phyloP scores from a whole-genome alignment of 92 coral and sea anemone species.

The Porites divaricata region DNA sequence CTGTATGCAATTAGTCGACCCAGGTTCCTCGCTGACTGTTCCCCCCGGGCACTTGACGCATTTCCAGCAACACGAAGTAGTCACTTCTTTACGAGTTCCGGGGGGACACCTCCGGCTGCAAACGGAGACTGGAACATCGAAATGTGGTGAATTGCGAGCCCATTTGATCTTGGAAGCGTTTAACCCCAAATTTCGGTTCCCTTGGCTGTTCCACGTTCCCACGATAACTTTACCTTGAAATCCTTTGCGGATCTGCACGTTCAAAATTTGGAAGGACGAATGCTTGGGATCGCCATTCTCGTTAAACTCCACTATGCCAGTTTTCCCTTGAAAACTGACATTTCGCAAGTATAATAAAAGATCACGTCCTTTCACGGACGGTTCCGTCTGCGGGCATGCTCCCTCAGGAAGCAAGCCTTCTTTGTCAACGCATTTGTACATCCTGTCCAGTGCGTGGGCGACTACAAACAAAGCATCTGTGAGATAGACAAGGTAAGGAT shows the following conservation, averaged over 20 bases:
- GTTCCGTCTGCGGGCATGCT: conserved; percentile 18
- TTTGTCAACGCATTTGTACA: conserved; percentile 33
- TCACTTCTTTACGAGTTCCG: conserved; percentile 62
- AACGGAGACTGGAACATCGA: conserved; percentile 33
- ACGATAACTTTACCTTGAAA: conserved; percentile 28
- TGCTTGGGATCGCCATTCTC: conserved; percentile 55
- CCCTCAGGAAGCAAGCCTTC: conserved; percentile 1
- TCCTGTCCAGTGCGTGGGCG: conserved; percentile 56
- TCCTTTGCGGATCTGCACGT: conserved; percentile 33
- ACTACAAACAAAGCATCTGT: conserved; percentile 53
- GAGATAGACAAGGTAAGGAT: conserved; percentile 60
- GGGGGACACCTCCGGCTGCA: conserved; percentile 56
- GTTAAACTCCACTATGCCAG: conserved; percentile 58
- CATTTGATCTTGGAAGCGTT: conserved; percentile 46
- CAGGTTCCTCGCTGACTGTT: conserved; percentile 43
- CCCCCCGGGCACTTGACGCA: conserved; percentile 63
- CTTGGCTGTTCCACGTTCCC: conserved; percentile 59
- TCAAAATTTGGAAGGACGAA: conserved; percentile 60
- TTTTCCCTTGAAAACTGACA: conserved; percentile 55
- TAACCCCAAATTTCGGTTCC: conserved; percentile 16
- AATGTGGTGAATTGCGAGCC: conserved; percentile 10
- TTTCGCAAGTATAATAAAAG: conserved; percentile 38
- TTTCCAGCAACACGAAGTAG: conserved; percentile 64
- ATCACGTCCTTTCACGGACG: conserved; percentile 8
- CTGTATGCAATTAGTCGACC: conserved; percentile 53